Conservation (phyloP, 2,113 vertebrate species). For the Cheirogaleus medius region DNA sequence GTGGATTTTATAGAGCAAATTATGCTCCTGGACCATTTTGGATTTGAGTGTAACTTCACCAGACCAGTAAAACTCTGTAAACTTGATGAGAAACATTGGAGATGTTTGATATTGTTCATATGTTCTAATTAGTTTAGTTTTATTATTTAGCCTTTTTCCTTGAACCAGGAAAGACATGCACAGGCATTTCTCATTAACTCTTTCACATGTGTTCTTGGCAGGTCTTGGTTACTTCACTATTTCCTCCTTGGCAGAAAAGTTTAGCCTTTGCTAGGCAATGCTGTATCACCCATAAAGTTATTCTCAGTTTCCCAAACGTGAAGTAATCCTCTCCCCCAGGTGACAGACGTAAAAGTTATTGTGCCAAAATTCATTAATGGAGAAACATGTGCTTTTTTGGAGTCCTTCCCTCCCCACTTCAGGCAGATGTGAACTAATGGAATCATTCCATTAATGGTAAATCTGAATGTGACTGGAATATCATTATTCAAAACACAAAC, state of each 20-base stretch:
- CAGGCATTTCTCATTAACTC: conserved; percentile 58
- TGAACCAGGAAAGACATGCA: conserved; percentile 47
- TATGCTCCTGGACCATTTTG: conserved; percentile 7
- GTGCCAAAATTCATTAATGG: conserved; percentile 77
- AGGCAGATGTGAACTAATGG: conserved; percentile 74
- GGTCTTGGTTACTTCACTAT: conserved; percentile 47
- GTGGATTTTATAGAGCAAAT: conserved; percentile 27
- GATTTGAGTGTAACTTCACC: not conserved
- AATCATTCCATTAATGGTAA: conserved; percentile 48
- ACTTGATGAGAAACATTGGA: conserved; percentile 52
- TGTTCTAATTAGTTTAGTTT: conserved; percentile 59
- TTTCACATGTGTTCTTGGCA: conserved; percentile 66
- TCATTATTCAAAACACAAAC: conserved; percentile 51
- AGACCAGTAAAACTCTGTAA: conserved; percentile 60
- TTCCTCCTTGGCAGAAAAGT: conserved; percentile 60
- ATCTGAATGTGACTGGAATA: conserved; percentile 56
- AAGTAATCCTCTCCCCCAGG: conserved; percentile 62
- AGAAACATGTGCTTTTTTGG: conserved; percentile 48
- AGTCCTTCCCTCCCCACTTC: not conserved
- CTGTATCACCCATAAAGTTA: conserved; percentile 54
- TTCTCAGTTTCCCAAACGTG: conserved; percentile 38
- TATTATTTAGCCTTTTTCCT: conserved; percentile 42
- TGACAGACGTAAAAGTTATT: conserved; percentile 75
- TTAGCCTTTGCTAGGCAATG: conserved; percentile 48
- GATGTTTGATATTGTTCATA: conserved; percentile 34